These are phyloP conservation scores for Dendropsophus ebraccatus DNA, from an alignment of 2,113 vertebrate species.

Conservation along the genomic window DNA sequence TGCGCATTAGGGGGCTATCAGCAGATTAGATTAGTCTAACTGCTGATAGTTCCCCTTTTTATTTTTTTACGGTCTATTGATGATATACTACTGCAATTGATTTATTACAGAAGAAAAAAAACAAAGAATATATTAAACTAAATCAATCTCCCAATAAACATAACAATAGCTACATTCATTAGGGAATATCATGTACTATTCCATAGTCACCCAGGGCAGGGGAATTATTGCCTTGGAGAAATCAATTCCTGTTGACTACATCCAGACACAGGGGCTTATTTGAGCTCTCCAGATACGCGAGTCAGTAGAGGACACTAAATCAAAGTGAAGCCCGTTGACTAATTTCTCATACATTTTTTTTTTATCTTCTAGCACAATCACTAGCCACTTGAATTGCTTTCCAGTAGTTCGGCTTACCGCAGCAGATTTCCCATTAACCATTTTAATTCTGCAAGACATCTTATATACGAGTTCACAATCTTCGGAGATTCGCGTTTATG, in stretches of 20 bases:
- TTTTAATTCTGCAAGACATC: conserved; percentile 35
- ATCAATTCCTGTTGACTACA: conserved; percentile 49
- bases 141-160: not conserved
- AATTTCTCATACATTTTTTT: conserved; percentile 58
- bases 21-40: too few relatives aligned
- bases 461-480: conserved; percentile 33
- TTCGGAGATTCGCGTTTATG: conserved; percentile 41
- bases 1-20: too few relatives aligned
- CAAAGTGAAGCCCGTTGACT: conserved; percentile 53
- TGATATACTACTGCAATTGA: not conserved
- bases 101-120: not conserved
- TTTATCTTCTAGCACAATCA: conserved; percentile 56
- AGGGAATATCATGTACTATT: conserved; percentile 1
- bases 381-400: conserved; percentile 49
- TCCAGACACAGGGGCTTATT: conserved; percentile 42
- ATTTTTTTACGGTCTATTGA: too few relatives aligned
- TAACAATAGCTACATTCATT: conserved; percentile 36
- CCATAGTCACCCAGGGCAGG: not conserved
- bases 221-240: conserved; percentile 28
- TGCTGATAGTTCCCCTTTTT: too few relatives aligned
- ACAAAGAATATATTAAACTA: not conserved
- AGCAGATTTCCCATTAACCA: conserved; percentile 55
- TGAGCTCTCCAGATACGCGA: conserved; percentile 44
- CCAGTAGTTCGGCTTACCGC: conserved; percentile 45
- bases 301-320: conserved; percentile 53